Conservation (phyloP, 2,797 vertebrate species). For the Cichlasoma orientale region DNA sequence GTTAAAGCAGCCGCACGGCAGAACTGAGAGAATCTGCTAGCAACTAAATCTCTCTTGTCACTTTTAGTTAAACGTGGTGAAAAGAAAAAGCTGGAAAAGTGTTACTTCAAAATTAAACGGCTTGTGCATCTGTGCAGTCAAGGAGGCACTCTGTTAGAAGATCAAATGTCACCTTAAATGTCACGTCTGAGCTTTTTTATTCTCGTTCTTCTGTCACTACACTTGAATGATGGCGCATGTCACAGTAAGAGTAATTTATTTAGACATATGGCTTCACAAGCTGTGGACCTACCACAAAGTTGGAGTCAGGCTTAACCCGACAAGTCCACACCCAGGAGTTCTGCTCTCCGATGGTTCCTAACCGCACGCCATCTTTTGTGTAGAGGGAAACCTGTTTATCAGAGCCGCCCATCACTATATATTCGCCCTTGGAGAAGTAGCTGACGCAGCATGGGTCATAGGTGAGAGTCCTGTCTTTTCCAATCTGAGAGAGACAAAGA, state of each 20-base stretch:
- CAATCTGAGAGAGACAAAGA: conserved; percentile 82
- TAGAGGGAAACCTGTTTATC: conserved; percentile 95
- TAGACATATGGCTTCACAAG: conserved; percentile 16
- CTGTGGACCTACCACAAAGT: conserved; percentile 90
- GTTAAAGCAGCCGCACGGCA: conserved; percentile 58
- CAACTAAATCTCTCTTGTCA: conserved; percentile 53
- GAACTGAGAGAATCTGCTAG: conserved; percentile 59
- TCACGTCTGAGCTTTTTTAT: conserved; percentile 12
- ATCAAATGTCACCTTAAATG: conserved; percentile 20
- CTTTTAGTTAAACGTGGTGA: conserved; percentile 60
- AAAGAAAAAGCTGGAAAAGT: conserved; percentile 41
- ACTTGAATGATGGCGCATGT: neutral
- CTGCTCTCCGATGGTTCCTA: conserved; percentile 92
- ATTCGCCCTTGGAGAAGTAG: conserved; percentile 97
- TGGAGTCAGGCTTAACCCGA: conserved; percentile 94
- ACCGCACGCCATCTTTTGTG: conserved; percentile 93
- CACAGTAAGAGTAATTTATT: conserved; percentile 4
- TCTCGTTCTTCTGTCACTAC: conserved; percentile 4
- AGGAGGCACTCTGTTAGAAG: conserved; percentile 4
- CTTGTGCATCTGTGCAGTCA: conserved; percentile 27
- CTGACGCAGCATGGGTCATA: conserved; percentile 97
- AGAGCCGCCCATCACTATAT: conserved; percentile 93
- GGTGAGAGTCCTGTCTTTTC: conserved; percentile 89
- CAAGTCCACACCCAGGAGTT: conserved; percentile 96
- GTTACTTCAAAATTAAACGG: conserved; percentile 52